These are phyloP conservation scores for Morus bassanus DNA, from an alignment of 2,797 vertebrate species.

Conservation along the genomic window DNA sequence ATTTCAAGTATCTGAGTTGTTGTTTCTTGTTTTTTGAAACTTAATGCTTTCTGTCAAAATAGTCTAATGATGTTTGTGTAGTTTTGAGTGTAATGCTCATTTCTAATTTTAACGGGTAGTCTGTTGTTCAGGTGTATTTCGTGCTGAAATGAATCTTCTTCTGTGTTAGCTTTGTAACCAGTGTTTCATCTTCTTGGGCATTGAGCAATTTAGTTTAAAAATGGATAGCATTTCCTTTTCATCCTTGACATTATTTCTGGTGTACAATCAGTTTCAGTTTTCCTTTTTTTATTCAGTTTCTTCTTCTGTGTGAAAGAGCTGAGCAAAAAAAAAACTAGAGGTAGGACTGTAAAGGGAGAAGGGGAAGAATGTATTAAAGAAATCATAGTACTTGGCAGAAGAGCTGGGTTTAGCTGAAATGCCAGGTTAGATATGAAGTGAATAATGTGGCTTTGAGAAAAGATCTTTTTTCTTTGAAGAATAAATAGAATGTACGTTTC, in stretches of 20 bases:
- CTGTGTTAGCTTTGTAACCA: neutral
- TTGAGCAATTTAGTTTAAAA: neutral
- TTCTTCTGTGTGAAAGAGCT: neutral
- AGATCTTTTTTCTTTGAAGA: neutral
- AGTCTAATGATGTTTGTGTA: neutral
- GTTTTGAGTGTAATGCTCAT: neutral
- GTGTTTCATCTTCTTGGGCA: neutral
- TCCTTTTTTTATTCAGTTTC: neutral
- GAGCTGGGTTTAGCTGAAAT: conserved; percentile 13
- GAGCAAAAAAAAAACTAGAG: neutral
- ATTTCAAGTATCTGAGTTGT: neutral
- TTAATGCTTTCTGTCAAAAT: neutral
- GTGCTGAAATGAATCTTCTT: neutral
- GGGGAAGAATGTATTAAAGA: neutral
- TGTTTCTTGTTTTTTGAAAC: neutral
- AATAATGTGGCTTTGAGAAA: conserved; percentile 14
- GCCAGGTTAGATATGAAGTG: neutral
- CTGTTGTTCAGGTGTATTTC: neutral
- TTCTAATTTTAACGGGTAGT: neutral
- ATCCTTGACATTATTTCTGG: conserved; percentile 1
- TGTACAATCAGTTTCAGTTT: conserved; percentile 9
- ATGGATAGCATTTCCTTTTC: conserved; percentile 17
- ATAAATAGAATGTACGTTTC: neutral
- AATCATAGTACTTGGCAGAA: neutral
- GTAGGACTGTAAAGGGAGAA: conserved; percentile 4